These are phyloP conservation scores for Acrocephalus kingi DNA, from an alignment of 2,113 vertebrate genomes.

Conservation along the genomic window DNA sequence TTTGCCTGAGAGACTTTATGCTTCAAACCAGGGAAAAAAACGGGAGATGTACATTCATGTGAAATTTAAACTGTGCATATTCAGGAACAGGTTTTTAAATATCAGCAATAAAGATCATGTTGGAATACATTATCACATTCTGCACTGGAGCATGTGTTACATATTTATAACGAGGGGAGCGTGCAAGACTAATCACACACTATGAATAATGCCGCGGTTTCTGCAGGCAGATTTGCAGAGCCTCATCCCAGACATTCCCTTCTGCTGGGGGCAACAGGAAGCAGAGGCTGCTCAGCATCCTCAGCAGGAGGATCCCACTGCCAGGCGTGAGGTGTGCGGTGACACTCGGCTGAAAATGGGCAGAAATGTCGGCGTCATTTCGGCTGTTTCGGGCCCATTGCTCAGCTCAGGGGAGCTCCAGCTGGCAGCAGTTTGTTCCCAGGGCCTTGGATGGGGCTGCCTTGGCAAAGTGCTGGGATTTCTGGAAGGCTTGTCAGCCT, in stretches of 20 bases:
- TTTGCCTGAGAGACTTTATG: background rate
- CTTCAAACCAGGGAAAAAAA: conserved; percentile 1
- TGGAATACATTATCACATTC: conserved; percentile 72
- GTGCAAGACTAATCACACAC: conserved; percentile 42
- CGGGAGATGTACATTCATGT: background rate
- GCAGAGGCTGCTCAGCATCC: background rate
- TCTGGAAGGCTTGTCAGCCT: background rate
- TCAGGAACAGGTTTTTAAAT: conserved; percentile 75
- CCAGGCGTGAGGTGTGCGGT: rapidly evolving
- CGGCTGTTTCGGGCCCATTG: background rate
- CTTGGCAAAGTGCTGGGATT: background rate
- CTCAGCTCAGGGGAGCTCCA: background rate
- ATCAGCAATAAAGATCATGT: conserved; percentile 72
- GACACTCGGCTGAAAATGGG: background rate
- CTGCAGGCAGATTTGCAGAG: background rate
- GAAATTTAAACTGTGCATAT: conserved; percentile 32
- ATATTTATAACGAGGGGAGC: conserved; percentile 60
- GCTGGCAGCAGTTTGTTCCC: background rate
- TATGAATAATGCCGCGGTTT: conserved; percentile 18
- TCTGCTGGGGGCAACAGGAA: background rate
- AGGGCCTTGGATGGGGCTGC: background rate
- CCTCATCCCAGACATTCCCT: conserved; percentile 25
- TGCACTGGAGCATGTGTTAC: conserved; percentile 61
- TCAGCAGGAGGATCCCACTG: background rate
- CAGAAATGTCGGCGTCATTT: background rate